Evolutionary conservation across 2,797 vertebrate genomes (phyloP).

Genomic region (Taenioides sp.): DNA sequence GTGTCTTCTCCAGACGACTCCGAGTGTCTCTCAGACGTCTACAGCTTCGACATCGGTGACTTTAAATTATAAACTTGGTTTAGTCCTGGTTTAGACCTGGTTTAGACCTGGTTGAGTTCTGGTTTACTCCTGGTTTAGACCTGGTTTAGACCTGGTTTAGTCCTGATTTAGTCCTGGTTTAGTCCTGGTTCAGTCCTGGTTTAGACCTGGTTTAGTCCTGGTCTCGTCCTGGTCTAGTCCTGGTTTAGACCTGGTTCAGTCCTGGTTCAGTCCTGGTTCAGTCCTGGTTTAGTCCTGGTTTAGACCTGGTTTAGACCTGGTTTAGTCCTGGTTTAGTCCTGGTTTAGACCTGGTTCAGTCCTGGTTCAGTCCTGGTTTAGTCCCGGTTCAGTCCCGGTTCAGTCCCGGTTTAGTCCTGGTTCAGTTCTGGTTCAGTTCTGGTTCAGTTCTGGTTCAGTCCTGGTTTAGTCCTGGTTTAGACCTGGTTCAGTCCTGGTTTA

Average conservation of each 20-base stretch:
- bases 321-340: neutral
- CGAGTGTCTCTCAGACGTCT: conserved; percentile 73
- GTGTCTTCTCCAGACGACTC: conserved; percentile 53
- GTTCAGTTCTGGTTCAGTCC: conserved; percentile 5
- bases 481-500: too few relatives aligned
- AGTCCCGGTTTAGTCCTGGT: too few relatives aligned
- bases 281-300: neutral
- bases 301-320: neutral
- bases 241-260: neutral
- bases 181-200: neutral
- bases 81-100: neutral
- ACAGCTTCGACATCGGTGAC: conserved; percentile 75
- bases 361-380: neutral
- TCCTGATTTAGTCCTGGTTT: neutral
- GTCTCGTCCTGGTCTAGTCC: neutral
- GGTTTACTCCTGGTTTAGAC: neutral
- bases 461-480: too few relatives aligned
- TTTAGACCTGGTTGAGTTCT: neutral
- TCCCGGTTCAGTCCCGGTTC: neutral
- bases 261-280: neutral
- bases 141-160: neutral
- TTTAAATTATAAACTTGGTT: neutral
- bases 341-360: neutral
- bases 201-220: neutral
- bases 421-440: conserved; percentile 48